Conservation (phyloP, 2,888 invertebrate species). For the Drosophila hawaiiensis region DNA sequence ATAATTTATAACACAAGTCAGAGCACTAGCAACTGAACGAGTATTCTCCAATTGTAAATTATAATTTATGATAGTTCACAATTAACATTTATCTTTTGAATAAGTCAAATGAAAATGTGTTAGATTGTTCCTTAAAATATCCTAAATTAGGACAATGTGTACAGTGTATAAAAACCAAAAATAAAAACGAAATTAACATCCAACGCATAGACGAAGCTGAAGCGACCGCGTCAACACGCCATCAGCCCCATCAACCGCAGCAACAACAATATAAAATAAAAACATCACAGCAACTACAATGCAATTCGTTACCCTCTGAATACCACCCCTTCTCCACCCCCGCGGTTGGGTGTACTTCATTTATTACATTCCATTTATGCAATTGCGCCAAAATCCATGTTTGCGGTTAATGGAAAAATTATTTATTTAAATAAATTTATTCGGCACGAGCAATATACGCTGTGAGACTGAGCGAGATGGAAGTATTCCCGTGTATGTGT, state of each 20-base stretch:
- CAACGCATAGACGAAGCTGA: slow-evolving; percentile 31
- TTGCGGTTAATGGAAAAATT: slow-evolving; percentile 78
- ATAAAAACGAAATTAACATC: slow-evolving; percentile 29
- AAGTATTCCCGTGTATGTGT: slow-evolving; percentile 13
- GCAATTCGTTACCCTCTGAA: neutral
- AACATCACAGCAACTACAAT: slow-evolving; percentile 4
- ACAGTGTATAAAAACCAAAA: slow-evolving; percentile 19
- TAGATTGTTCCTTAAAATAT: neutral
- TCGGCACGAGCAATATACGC: slow-evolving; percentile 49
- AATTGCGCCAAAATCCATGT: slow-evolving; percentile 76
- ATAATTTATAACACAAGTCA: neutral
- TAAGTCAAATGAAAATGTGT: neutral
- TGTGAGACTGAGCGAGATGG: slow-evolving; percentile 19
- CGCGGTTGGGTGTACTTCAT: slow-evolving; percentile 58
- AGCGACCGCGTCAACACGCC: slow-evolving; percentile 70
- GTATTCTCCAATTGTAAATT: neutral
- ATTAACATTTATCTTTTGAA: neutral
- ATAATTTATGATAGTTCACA: neutral
- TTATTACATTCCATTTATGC: slow-evolving; percentile 76
- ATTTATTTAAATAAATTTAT: slow-evolving; percentile 77
- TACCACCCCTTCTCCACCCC: neutral
- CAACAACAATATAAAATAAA: slow-evolving; percentile 32
- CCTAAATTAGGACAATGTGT: neutral
- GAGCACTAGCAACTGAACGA: neutral
- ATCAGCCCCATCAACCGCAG: slow-evolving; percentile 53